Conservation (phyloP, 2,113 vertebrate genomes). For the Rhegmatorhina hoffmannsi region DNA sequence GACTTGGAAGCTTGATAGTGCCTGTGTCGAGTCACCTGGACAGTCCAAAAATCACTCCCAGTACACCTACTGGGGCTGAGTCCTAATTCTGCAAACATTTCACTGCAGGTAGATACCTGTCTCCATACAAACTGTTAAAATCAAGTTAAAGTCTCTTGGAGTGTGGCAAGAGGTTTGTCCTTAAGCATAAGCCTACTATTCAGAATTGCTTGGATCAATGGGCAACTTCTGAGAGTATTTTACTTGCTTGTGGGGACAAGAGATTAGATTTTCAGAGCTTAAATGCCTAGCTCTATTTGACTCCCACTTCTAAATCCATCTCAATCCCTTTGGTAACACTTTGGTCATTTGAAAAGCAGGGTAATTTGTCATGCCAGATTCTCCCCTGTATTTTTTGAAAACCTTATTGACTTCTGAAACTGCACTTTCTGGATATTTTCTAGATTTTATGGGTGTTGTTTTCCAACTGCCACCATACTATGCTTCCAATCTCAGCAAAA, state of each 20-base stretch:
- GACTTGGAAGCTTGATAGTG: not conserved
- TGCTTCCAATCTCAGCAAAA: not conserved
- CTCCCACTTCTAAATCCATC: conserved; percentile 8
- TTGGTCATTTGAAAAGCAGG: not conserved
- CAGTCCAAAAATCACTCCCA: not conserved
- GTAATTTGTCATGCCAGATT: not conserved
- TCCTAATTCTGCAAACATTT: not conserved
- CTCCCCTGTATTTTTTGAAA: not conserved
- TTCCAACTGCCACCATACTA: not conserved
- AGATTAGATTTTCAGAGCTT: conserved; percentile 11
- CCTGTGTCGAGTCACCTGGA: not conserved
- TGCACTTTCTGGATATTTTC: not conserved
- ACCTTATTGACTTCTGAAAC: not conserved
- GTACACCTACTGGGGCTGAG: not conserved
- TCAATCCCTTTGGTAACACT: not conserved
- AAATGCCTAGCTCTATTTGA: conserved; percentile 26
- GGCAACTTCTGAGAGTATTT: not conserved
- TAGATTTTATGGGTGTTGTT: not conserved
- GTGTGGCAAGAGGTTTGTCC: not conserved
- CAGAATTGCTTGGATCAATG: not conserved
- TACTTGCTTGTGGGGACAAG: not conserved
- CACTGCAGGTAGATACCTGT: not conserved
- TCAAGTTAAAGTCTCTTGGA: not conserved
- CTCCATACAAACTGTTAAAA: not conserved
- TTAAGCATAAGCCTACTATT: not conserved